Conservation (phyloP, 2,113 vertebrate genomes). For the Jacana jacana region DNA sequence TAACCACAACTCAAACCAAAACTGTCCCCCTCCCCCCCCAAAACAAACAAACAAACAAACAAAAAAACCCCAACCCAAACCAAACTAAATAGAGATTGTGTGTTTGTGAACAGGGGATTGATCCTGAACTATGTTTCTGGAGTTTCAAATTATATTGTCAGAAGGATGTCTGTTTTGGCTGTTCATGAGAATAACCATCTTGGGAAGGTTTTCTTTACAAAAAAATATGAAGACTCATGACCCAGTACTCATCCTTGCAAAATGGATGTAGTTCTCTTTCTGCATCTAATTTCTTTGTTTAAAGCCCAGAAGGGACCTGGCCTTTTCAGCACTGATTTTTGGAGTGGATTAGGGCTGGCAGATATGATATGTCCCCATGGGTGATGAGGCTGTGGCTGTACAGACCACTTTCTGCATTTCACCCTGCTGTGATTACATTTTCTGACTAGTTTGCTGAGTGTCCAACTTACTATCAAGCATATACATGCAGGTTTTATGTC, state of each 20-base stretch:
- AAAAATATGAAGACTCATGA: not conserved
- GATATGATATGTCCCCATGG: not conserved
- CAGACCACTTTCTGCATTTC: not conserved
- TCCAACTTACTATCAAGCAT: not conserved
- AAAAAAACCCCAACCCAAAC: not conserved
- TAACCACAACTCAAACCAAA: not conserved
- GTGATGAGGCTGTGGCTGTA: not conserved
- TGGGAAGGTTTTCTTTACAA: not conserved
- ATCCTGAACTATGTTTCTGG: not conserved
- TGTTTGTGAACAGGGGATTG: not conserved
- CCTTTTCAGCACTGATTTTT: conserved; percentile 14
- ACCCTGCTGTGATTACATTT: not conserved
- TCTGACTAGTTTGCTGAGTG: not conserved
- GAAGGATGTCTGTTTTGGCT: conserved; percentile 3
- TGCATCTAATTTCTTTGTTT: conserved; percentile 7
- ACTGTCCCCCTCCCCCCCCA: too few relatives aligned
- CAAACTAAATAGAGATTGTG: conserved; percentile 54
- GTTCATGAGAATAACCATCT: not conserved
- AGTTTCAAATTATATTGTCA: conserved; percentile 14
- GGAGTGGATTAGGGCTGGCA: not conserved
- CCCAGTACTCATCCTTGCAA: not conserved
- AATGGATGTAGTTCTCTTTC: not conserved
- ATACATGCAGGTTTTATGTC: not conserved
- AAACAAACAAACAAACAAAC: too few relatives aligned
- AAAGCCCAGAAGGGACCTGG: not conserved